Evolutionary conservation across 2,888 invertebrate species (phyloP).

Genomic region (Platycheirus rosarum): DNA sequence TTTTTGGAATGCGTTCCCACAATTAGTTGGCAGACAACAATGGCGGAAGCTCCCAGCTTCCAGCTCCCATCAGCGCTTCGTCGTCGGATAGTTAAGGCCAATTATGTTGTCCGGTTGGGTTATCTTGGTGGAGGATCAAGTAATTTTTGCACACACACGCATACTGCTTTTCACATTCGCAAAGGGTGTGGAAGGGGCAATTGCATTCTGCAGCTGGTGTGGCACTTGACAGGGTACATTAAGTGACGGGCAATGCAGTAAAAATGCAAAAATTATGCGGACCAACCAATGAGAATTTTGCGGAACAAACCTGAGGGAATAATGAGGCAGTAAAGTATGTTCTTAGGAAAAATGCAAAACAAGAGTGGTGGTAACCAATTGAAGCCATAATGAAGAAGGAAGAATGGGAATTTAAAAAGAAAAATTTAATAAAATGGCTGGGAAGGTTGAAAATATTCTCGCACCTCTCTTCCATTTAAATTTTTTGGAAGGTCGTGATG

Average conservation of each 20-base stretch:
- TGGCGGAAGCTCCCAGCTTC: slow-evolving; percentile 49
- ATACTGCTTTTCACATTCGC: slow-evolving; percentile 6
- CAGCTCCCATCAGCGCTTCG: slow-evolving; percentile 25
- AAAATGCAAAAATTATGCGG: slow-evolving; percentile 58
- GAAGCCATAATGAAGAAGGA: too few relatives aligned
- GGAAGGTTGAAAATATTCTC: too few relatives aligned
- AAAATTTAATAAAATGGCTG: too few relatives aligned
- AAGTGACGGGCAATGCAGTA: slow-evolving; percentile 50
- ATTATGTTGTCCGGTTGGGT: slow-evolving; percentile 66
- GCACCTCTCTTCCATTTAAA: too few relatives aligned
- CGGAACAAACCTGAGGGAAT: slow-evolving; percentile 27
- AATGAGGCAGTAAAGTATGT: slow-evolving; percentile 26
- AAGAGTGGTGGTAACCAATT: not conserved
- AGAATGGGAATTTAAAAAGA: too few relatives aligned
- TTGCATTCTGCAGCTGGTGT: slow-evolving; percentile 62
- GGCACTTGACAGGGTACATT: slow-evolving; percentile 42
- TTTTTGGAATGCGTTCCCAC: slow-evolving; percentile 62
- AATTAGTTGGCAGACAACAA: slow-evolving; percentile 68
- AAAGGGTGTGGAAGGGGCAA: slow-evolving; percentile 32
- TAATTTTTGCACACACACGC: slow-evolving; percentile 35
- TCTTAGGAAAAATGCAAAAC: slow-evolving; percentile 26
- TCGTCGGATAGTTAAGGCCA: slow-evolving; percentile 63
- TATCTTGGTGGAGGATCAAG: slow-evolving; percentile 55
- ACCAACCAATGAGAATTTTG: slow-evolving; percentile 54
- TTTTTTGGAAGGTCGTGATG: too few relatives aligned